Evolutionary conservation across 2,797 vertebrate species (phyloP).

Genomic region (Pelobates cultripes): DNA sequence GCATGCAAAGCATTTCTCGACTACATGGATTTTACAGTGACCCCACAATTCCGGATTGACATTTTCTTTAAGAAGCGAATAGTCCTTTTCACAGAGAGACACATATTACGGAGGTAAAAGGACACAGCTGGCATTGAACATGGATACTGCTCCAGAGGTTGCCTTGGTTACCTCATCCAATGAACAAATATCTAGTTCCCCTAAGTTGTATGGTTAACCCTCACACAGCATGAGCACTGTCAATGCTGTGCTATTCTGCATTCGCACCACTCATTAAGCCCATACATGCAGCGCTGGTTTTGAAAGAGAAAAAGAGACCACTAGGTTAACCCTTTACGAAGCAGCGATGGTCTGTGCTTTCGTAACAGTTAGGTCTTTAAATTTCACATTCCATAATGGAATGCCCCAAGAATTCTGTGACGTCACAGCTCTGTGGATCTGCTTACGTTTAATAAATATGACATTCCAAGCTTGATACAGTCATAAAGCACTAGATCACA

Average conservation of each 20-base stretch:
- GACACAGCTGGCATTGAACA: background rate
- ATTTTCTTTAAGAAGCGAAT: background rate
- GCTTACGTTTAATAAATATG: no score
- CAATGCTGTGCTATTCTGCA: background rate
- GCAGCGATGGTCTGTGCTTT: no score
- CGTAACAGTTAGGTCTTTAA: no score
- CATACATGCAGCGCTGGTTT: background rate
- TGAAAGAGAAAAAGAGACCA: background rate
- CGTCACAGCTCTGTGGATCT: no score
- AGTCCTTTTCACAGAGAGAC: no score
- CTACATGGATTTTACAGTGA: background rate
- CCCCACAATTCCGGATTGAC: background rate
- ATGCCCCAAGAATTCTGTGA: no score
- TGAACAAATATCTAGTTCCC: conserved; percentile 8
- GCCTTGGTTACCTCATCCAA: conserved; percentile 21
- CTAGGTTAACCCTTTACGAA: no score
- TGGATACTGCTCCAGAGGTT: conserved; percentile 1
- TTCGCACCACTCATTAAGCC: background rate
- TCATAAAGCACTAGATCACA: no score
- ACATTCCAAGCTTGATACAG: no score
- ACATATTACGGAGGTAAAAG: conserved; percentile 5
- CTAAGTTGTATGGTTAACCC: conserved; percentile 7
- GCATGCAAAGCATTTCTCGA: no score
- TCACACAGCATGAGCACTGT: background rate
- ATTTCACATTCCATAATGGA: no score